These are phyloP conservation scores for Heliocidaris erythrogramma DNA, from an alignment of 35 echinoderm and acorn worm genomes.

Conservation along the genomic window DNA sequence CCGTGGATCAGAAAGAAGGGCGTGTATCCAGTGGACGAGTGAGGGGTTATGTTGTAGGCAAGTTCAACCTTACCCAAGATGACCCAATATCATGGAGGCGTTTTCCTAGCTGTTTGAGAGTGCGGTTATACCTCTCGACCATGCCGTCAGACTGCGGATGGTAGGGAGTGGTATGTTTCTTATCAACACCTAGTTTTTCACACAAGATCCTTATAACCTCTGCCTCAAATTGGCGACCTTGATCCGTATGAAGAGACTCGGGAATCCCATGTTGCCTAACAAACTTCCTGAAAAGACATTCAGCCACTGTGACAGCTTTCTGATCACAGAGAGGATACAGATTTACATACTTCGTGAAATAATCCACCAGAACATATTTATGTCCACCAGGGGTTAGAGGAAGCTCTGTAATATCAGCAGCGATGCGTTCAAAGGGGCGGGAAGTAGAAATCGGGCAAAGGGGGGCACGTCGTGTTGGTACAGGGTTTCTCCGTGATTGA, in stretches of 20 bases:
- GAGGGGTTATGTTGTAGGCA: conserved; percentile 49
- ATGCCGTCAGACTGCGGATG: too few species aligned
- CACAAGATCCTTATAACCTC: conserved; percentile 20
- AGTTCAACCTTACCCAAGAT: conserved; percentile 28
- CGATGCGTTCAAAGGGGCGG: conserved; percentile 61
- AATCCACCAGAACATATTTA: conserved; percentile 71
- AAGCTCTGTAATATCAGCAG: conserved; percentile 71
- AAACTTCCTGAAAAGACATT: conserved; percentile 67
- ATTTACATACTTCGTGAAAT: conserved; percentile 70
- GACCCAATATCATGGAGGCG: not conserved
- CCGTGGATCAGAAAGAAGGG: conserved; percentile 49
- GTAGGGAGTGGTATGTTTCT: too few species aligned
- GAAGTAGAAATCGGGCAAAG: not conserved
- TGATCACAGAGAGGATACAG: conserved; percentile 61
- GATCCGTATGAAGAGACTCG: conserved; percentile 42
- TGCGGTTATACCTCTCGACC: not conserved
- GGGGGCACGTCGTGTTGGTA: not conserved
- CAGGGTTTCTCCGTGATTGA: not conserved
- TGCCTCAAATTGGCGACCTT: conserved; percentile 58
- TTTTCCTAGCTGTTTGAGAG: not conserved
- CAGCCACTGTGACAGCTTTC: conserved; percentile 58
- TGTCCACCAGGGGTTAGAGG: conserved; percentile 55
- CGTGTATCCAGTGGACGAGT: conserved; percentile 39
- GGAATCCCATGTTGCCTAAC: conserved; percentile 51
- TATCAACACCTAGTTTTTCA: not conserved